Evolutionary conservation across 2,888 invertebrate genomes (phyloP), one percentile per base, ranked within the genome.

Genomic region (Lasioglossum figueresi): DNA sequence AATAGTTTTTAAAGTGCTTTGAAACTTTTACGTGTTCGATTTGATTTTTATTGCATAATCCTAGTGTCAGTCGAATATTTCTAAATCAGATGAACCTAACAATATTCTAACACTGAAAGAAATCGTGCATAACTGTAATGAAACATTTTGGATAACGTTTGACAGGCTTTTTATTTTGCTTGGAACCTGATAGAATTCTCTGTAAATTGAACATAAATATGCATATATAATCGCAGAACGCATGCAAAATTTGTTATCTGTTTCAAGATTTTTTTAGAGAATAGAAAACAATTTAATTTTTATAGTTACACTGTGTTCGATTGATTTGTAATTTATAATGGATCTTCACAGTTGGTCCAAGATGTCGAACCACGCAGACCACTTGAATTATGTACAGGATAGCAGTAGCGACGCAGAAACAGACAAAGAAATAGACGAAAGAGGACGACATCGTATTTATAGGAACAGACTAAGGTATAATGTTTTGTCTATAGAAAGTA

Each of bases 341-440:
- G 43, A 73, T 56, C 34, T 88, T 90, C 83, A 76, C 82, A 95
- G 95, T 90, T 93, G 94, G 93, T 93, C 92, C 90, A 93, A 94
- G 89, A 95, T 95, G 95, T 93, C 94, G 91, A 94, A 94, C 90
- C 93, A 93, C 90, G 92, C 91, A 72, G 94, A 95, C 81, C 93
- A 94, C 88, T 88, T 94, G 80, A 94, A 92, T 92, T 95, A 95
- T 91, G 92, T 95, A 88, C 95, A 95, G 92, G 97, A 97, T 92
- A 98, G 97, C 93, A 98, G 98, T 94, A 98, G 98, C 93, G 98
- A 98, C 94, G 98, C 98, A 37, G 98, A 98, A 95, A 95, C 95
- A 52, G 98, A 98, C 92, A 96, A 96, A 91, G 96, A 97, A 92
- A 96, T 97, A 83, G 98, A 98, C 94, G 97, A 97, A 92, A 95